Evolutionary conservation across 2,797 vertebrate species (phyloP).

Genomic region (Xyrichtys novacula): DNA sequence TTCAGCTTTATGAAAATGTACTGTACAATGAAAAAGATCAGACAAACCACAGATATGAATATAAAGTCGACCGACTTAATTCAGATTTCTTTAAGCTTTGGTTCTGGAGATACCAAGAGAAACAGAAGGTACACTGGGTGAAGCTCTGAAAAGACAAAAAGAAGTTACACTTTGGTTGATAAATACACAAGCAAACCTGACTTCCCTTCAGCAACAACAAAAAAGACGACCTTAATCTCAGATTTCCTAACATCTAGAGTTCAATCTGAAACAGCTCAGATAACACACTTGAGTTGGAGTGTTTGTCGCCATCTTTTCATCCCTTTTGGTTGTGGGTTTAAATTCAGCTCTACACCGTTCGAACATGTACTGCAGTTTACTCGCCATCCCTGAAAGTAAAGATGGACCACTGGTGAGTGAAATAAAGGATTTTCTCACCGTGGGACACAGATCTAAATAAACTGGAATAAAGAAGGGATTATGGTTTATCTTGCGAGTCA

Average conservation of each 20-base stretch:
- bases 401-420: background rate
- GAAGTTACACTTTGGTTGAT: conserved; percentile 68
- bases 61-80: conserved; percentile 13
- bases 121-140: conserved; percentile 34
- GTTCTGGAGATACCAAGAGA: conserved; percentile 43
- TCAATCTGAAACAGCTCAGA: conserved; percentile 1
- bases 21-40: conserved; percentile 3
- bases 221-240: background rate
- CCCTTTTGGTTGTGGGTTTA: conserved; percentile 8
- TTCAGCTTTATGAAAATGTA: conserved; percentile 29
- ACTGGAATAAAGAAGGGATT: background rate
- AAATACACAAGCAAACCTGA: conserved; percentile 36
- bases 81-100: conserved; percentile 40
- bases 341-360: conserved; percentile 8
- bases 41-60: conserved; percentile 23
- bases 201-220: conserved; percentile 11
- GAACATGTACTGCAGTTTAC: background rate
- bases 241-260: background rate
- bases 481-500: background rate
- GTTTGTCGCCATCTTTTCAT: background rate
- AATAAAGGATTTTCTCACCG: background rate
- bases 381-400: background rate
- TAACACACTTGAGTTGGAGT: background rate
- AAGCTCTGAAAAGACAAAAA: conserved; percentile 24
- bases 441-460: conserved; percentile 1